Base-by-base conservation (phyloP, 2,113 vertebrate genomes). In the Toxotes chatareus region DNA sequence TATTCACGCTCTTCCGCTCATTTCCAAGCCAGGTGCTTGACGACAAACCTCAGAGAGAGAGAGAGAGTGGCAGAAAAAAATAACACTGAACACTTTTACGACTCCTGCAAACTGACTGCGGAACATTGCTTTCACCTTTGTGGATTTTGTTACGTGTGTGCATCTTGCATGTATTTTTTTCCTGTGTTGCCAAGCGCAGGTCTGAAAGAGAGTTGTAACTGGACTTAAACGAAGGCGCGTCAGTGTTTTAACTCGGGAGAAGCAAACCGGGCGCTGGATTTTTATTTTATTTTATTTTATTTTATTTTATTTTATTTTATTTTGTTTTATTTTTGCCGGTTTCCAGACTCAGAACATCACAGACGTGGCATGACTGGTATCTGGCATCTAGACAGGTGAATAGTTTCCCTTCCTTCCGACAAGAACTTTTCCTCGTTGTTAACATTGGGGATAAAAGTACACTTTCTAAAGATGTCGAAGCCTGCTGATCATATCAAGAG, bases 401-500 rank as follows among this genome's bases (percentile, higher is more conserved):
- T 82, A 73, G 70, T 86, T 87, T 87, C 64, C 86, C 89, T 84
- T 83, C 69, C 66, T 76, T 66, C 68, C 40, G 76, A 90, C 84
- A 72, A 88, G 55, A 95, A 95, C 93, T 92, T 94, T 90, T 86
- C 84, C 81, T 88, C 81, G 74, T 76, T 85, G 11, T 83, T 83
- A 76, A 66, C 83, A 57, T 74, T 81, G 86, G 76, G 91, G 82
- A 85, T 89, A 85, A 88, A 85, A 77, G 75, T 56, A 32, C 31
- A 73, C 79, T 78, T 79, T 67, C 60, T 27, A 49, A 92, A 90
- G 66, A 99, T 99, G 98, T 99, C 98, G 90, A 99, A 99, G 93
- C 98, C 98, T 44, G 97, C 95, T 84, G 98, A 99, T 94, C 98
- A 99, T 90, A 99, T 99, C 96, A 99, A 99, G 94, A 95, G 98